A percentile compares a stretch with the other conserved stretches of the same genome.
phyloP scores from a whole-genome alignment of 2,797 vertebrate species.

The Syngnathus acus region DNA sequence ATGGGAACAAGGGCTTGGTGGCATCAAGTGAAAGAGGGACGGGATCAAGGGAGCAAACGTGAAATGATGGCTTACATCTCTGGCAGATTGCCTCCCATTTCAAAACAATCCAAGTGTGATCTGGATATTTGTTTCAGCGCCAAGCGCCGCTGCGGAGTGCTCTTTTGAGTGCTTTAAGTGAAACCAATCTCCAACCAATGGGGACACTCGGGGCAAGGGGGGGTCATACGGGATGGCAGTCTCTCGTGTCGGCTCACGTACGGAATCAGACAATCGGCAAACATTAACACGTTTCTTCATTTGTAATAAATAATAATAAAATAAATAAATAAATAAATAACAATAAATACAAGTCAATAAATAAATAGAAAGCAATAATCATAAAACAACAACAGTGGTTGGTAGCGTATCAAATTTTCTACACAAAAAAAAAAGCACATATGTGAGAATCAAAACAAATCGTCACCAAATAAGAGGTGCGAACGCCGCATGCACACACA shows the following conservation, averaged over 20 bases:
- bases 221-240: conserved; percentile 31
- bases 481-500: conserved; percentile 7
- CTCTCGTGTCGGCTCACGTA: neutral
- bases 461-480: conserved; percentile 17
- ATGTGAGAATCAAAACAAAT: conserved; percentile 28
- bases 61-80: conserved; percentile 50
- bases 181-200: conserved; percentile 45
- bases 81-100: conserved; percentile 63
- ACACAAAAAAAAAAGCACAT: conserved; percentile 5
- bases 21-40: conserved; percentile 39
- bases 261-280: neutral
- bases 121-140: conserved; percentile 57
- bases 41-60: conserved; percentile 27
- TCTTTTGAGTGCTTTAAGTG: conserved; percentile 59
- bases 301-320: no score
- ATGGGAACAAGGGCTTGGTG: conserved; percentile 45
- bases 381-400: neutral
- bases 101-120: conserved; percentile 58
- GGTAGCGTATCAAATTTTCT: neutral
- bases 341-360: no score
- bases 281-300: neutral
- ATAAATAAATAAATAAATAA: no score
- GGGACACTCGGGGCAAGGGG: conserved; percentile 31
- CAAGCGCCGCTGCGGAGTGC: conserved; percentile 36
- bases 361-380: no score